Evolutionary conservation across 2,113 vertebrate genomes (phyloP), one percentile per base, ranked within the genome.

Genomic region (Mellivora capensis): DNA sequence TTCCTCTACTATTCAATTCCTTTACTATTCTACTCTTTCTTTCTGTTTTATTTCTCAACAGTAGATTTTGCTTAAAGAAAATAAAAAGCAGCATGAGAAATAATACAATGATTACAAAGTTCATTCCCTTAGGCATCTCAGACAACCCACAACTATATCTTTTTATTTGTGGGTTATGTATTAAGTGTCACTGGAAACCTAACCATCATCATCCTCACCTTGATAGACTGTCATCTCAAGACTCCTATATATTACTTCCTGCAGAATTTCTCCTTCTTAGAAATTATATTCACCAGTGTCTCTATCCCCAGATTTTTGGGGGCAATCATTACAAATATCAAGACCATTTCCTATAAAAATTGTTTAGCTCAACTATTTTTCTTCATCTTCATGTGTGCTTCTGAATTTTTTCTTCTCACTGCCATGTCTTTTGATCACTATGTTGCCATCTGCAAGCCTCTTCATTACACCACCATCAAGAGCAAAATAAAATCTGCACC

Each of bases 401-500:
- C 93, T 72, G 93, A 97, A n/a, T 96, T 96, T 80, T 96, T 86
- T 7, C 87, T 95, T 71, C 83, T 97, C 2, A 93, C 87, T 8
- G 79, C 72, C 31, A 96, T 98, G 96, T 97, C 96, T 17, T 98
- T 93, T 57, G 94, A 98, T 14, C 57, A 64, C 1, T 97, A 97
- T 37, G 61, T 97, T 27, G 96, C 97, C n/a, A 97, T 98, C 79
- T 98, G 96, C 47, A 97, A 97, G 8, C 86, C 93, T 14, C 88
- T 98, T 13, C 97, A 77, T 52, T 98, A 98, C 80, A 87, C 44
- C 37, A 84, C 31, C 31, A 86, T 97, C 84, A 94, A 96, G 96
- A 95, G 21, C 52, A 89, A n/a, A 92, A 74, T n/a, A 81, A 47
- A 81, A 42, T 97, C 15, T 98, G 95, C 7, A 47, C 3, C 14